phyloP scores from a whole-genome alignment of 2,797 vertebrate genomes.

The Molothrus aeneus region DNA sequence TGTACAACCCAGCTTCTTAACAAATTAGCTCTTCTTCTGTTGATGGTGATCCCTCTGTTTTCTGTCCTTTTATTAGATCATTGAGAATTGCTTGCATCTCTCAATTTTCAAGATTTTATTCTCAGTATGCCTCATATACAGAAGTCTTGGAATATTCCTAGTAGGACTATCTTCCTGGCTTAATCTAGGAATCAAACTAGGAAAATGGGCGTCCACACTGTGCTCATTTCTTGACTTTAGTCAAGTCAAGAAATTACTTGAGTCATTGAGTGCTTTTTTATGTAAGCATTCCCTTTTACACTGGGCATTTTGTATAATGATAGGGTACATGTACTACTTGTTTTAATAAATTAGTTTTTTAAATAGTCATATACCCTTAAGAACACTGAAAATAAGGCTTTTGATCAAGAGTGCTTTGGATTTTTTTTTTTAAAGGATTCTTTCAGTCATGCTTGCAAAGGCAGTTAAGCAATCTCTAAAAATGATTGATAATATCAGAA shows the following conservation, averaged over 20 bases:
- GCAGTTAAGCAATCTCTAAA: neutral
- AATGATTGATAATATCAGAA: neutral
- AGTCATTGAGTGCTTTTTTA: neutral
- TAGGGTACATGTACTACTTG: neutral
- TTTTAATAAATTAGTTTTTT: neutral
- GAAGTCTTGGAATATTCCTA: neutral
- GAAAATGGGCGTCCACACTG: neutral
- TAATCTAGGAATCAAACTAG: neutral
- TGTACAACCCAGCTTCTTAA: neutral
- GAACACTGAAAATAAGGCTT: neutral
- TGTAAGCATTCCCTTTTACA: neutral
- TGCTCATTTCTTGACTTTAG: neutral
- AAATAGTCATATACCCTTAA: neutral
- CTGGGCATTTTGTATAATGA: neutral
- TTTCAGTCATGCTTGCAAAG: neutral
- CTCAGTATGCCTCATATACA: neutral
- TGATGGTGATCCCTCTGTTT: neutral
- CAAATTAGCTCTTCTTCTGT: neutral
- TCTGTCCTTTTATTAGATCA: neutral
- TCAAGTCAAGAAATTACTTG: neutral
- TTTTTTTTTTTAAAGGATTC: neutral
- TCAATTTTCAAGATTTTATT: neutral
- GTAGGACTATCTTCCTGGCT: neutral
- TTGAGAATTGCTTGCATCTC: neutral
- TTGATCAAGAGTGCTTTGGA: neutral